Conservation (phyloP, 1,140 invertebrate species). For the Drosophila ambigua region DNA sequence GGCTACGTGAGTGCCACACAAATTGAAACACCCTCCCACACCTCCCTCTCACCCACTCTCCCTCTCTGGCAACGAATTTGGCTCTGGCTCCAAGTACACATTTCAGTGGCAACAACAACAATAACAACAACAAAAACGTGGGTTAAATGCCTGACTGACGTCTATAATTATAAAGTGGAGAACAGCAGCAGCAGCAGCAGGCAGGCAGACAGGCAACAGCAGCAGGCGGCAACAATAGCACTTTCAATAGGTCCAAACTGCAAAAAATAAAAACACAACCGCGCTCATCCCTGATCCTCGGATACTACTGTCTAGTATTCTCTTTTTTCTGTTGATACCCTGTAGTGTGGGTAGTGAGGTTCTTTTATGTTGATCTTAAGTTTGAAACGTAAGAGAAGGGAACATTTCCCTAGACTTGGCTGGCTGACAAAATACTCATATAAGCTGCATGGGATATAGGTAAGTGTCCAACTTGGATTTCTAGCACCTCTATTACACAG, state of each 20-base stretch:
- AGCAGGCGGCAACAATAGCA: slow-evolving; percentile 38
- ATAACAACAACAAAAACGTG: slow-evolving; percentile 40
- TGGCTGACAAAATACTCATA: too few species aligned
- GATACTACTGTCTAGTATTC: not conserved
- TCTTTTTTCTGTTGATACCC: slow-evolving; percentile 5
- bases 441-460: too few species aligned
- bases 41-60: not conserved
- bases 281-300: slow-evolving; percentile 2
- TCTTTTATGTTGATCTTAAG: too few species aligned
- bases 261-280: slow-evolving; percentile 44
- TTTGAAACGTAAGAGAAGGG: too few species aligned
- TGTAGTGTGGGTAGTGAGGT: not conserved
- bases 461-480: too few species aligned
- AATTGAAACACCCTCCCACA: slow-evolving; percentile 49
- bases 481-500: too few species aligned
- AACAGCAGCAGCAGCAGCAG: slow-evolving; percentile 32
- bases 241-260: slow-evolving; percentile 1
- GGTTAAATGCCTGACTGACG: slow-evolving; percentile 80
- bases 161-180: slow-evolving; percentile 77
- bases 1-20: slow-evolving; percentile 63
- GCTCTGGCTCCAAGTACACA: slow-evolving; percentile 23
- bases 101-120: slow-evolving; percentile 19
- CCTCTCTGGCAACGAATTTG: slow-evolving; percentile 48
- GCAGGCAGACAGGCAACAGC: slow-evolving; percentile 14
- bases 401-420: too few species aligned